These are phyloP conservation scores for Elymnias hypermnestra DNA, from an alignment of 1,140 invertebrate genomes.

Conservation along the genomic window DNA sequence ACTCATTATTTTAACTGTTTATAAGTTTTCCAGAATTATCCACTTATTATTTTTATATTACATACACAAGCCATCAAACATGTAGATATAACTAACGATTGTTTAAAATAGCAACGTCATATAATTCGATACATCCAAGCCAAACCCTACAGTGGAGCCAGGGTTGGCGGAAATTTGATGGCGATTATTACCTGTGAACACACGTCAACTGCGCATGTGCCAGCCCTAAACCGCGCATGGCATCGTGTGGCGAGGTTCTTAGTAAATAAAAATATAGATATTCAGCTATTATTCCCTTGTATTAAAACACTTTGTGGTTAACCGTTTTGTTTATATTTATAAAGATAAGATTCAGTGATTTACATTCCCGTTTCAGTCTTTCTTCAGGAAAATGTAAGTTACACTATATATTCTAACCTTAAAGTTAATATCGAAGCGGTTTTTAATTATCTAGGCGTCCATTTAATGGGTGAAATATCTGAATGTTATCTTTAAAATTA, in stretches of 20 bases:
- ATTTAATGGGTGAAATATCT: too few species aligned
- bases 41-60: too few species aligned
- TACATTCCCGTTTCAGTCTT: not conserved
- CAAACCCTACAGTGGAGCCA: too few species aligned
- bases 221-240: slow-evolving; percentile 43
- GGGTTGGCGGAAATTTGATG: slow-evolving; percentile 50
- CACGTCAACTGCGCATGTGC: slow-evolving; percentile 38
- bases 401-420: slow-evolving; percentile 2
- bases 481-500: too few species aligned
- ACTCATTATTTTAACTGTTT: too few species aligned
- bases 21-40: too few species aligned
- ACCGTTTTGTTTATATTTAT: not conserved
- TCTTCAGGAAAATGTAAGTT: not conserved
- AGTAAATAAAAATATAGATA: slow-evolving; percentile 51
- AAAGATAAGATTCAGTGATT: not conserved
- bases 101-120: slow-evolving; percentile 9
- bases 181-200: slow-evolving; percentile 39
- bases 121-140: slow-evolving; percentile 26
- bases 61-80: too few species aligned
- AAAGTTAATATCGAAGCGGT: not conserved
- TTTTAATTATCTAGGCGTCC: not conserved
- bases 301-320: slow-evolving; percentile 1
- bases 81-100: too few species aligned
- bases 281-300: not conserved
- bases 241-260: slow-evolving; percentile 22